phyloP scores from a whole-genome alignment of 64 coral and sea anemone species.

The Dendronephthya gigantea region DNA sequence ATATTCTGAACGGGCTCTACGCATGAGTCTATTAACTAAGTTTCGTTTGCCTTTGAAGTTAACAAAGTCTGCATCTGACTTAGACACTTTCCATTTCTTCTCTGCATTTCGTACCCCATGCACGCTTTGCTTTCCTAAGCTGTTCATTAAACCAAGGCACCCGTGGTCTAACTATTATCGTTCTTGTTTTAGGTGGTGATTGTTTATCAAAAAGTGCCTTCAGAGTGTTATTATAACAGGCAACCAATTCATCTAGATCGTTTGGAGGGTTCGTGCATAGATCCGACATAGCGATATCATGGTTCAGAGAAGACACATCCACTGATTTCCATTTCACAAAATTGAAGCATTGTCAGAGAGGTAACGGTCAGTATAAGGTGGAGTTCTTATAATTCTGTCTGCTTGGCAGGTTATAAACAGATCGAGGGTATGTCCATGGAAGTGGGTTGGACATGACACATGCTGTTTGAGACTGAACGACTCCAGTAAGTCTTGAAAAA shows the following conservation, averaged over 20 bases:
- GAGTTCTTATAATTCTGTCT: neutral
- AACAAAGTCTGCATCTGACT: too few species aligned
- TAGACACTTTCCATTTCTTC: too few species aligned
- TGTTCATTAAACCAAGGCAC: constrained; percentile 41
- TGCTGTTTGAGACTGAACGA: constrained; percentile 42
- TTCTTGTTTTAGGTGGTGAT: constrained; percentile 37
- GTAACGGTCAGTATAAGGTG: neutral
- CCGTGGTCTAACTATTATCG: constrained; percentile 29
- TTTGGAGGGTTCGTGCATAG: neutral
- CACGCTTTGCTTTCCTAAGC: too few species aligned
- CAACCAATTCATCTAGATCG: neutral
- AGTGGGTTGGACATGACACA: constrained; percentile 28
- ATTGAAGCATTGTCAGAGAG: neutral
- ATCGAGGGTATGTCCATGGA: constrained; percentile 8
- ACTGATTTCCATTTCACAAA: constrained; percentile 28
- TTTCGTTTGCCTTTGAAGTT: too few species aligned
- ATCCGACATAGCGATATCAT: neutral
- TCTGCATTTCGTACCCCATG: too few species aligned
- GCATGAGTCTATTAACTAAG: too few species aligned
- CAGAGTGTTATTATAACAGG: constrained; percentile 36
- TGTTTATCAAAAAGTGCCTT: constrained; percentile 32
- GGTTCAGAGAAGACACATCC: neutral
- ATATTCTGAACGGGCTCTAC: neutral
- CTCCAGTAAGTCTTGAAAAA: constrained; percentile 30
- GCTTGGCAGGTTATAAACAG: neutral